Conservation (phyloP, 1,140 invertebrate genomes). For the Manduca sexta region DNA sequence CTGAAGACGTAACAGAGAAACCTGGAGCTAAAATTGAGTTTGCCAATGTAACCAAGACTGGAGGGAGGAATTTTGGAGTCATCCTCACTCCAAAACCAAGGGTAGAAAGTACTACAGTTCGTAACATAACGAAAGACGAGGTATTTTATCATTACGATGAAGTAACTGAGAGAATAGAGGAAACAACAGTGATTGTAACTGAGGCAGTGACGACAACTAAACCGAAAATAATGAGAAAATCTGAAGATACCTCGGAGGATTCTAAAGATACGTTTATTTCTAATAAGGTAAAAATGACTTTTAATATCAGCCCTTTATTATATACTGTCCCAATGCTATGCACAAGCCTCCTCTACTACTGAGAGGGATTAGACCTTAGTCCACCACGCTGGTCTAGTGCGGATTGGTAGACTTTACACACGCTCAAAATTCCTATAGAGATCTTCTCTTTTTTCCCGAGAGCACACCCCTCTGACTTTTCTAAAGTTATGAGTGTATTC, state of each 20-base stretch:
- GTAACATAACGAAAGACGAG: neutral
- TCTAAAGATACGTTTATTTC: constrained; percentile 2
- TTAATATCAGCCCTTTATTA: too few species aligned
- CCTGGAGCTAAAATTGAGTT: constrained; percentile 6
- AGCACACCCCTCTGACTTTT: too few species aligned
- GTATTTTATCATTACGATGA: neutral
- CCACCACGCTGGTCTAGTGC: too few species aligned
- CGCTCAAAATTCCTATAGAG: too few species aligned
- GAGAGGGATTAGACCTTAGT: too few species aligned
- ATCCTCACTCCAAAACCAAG: constrained; percentile 1
- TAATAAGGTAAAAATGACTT: constrained; percentile 1
- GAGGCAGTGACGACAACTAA: neutral
- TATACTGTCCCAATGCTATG: too few species aligned
- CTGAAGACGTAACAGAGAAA: neutral
- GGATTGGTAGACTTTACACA: too few species aligned
- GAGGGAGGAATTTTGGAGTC: neutral
- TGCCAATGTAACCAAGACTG: constrained; percentile 4
- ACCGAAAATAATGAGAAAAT: neutral
- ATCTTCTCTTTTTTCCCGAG: too few species aligned
- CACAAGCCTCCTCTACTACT: too few species aligned
- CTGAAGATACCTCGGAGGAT: too few species aligned
- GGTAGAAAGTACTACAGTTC: too few species aligned
- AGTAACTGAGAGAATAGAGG: neutral
- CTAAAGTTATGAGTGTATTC: too few species aligned
- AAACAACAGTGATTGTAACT: neutral